phyloP scores from a whole-genome alignment of 2,888 invertebrate species.

The Phalera bucephala region DNA sequence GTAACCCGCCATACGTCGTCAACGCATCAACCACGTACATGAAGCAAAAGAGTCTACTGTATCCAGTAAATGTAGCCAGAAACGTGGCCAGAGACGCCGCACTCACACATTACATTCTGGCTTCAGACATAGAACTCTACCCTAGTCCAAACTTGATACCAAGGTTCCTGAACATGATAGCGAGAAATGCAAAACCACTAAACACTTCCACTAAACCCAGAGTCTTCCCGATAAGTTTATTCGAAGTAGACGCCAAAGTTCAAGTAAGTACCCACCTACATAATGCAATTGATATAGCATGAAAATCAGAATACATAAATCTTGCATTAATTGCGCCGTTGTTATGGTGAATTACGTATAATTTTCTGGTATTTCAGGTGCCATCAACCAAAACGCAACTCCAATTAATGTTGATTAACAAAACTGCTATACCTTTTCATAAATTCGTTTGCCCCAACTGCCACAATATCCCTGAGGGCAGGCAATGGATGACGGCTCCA shows the following conservation, averaged over 20 bases:
- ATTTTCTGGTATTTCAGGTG: constrained; percentile 67
- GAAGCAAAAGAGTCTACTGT: constrained; percentile 90
- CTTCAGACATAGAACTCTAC: constrained; percentile 95
- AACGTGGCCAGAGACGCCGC: constrained; percentile 94
- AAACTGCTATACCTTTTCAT: constrained; percentile 95
- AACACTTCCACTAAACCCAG: constrained; percentile 79
- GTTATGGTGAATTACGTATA: not conserved
- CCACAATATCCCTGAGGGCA: constrained; percentile 93
- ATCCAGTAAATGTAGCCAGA: constrained; percentile 95
- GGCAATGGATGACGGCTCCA: constrained; percentile 91
- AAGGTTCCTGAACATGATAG: constrained; percentile 93
- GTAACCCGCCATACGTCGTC: constrained; percentile 86
- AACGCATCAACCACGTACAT: constrained; percentile 88
- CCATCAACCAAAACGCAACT: constrained; percentile 89
- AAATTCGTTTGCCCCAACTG: constrained; percentile 94
- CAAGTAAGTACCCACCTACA: constrained; percentile 46
- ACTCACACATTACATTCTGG: constrained; percentile 91
- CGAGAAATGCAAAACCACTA: constrained; percentile 87
- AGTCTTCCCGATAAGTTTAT: constrained; percentile 94
- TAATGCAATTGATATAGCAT: not conserved
- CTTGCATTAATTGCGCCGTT: not conserved
- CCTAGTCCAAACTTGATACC: constrained; percentile 92
- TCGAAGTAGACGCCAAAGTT: constrained; percentile 88
- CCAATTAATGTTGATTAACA: constrained; percentile 88
- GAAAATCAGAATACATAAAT: not conserved